Percentiles rank a stretch among this genome's conserved stretches.
These are phyloP conservation scores for Chromobotia macracanthus DNA, from an alignment of 2,797 vertebrate genomes.

Conservation along the genomic window DNA sequence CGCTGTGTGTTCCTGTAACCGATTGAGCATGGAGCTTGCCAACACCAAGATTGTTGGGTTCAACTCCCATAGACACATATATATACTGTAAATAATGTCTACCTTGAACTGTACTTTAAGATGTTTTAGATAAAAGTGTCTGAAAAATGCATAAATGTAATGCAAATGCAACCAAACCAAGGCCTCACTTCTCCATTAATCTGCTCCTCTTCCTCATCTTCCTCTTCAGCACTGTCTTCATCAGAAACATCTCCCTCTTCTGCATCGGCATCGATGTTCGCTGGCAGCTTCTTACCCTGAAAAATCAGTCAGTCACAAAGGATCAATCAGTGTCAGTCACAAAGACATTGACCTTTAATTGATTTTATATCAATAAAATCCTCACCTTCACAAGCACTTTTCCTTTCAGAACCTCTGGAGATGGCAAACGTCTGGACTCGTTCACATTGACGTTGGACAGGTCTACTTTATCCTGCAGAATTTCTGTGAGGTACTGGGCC, in stretches of 20 bases:
- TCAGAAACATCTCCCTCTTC: conserved; percentile 96
- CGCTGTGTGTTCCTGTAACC: too few species aligned
- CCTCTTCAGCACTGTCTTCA: conserved; percentile 92
- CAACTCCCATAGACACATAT: too few species aligned
- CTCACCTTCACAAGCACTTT: conserved; percentile 93
- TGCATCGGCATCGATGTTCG: conserved; percentile 85
- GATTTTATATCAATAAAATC: neutral
- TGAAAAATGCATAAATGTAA: neutral
- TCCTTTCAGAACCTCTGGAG: conserved; percentile 89
- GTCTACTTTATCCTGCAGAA: conserved; percentile 90
- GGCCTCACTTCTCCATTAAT: conserved; percentile 80
- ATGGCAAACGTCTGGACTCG: conserved; percentile 85
- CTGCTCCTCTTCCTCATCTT: conserved; percentile 86
- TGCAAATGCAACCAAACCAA: neutral
- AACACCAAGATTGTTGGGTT: too few species aligned
- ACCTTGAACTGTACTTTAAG: too few species aligned
- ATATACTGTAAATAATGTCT: too few species aligned
- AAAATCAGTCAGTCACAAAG: neutral
- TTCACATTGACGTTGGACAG: conserved; percentile 79
- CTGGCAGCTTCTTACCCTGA: conserved; percentile 93
- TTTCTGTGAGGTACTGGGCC: conserved; percentile 87
- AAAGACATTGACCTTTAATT: neutral
- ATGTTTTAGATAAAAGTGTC: neutral
- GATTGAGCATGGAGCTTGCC: too few species aligned
- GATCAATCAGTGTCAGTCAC: neutral